Evolutionary conservation across 2,888 invertebrate species (phyloP).

Genomic region (Platynereis dumerilii): DNA sequence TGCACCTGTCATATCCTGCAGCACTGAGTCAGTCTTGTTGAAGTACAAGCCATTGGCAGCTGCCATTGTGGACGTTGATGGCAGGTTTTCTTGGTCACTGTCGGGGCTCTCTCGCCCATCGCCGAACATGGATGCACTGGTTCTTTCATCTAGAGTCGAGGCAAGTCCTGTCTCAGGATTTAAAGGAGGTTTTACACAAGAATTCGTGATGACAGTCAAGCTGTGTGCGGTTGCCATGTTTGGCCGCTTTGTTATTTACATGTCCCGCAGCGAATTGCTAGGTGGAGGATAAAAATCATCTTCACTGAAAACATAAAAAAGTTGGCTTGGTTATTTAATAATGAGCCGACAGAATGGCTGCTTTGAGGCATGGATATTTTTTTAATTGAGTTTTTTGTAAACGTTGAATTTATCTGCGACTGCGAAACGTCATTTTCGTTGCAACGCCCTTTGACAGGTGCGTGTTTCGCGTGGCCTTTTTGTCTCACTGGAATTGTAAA

Average conservation of each 20-base stretch:
- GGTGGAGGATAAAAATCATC: no score
- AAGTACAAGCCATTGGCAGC: slow-evolving; percentile 3
- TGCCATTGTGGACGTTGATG: neutral
- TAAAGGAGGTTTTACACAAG: slow-evolving; percentile 54
- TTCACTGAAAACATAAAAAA: no score
- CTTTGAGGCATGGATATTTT: no score
- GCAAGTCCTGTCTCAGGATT: slow-evolving; percentile 50
- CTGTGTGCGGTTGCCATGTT: slow-evolving; percentile 60
- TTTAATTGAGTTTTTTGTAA: no score
- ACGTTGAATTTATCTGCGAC: no score
- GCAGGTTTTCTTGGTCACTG: slow-evolving; percentile 6
- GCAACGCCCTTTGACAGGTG: no score
- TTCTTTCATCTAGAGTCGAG: slow-evolving; percentile 43
- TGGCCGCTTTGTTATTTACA: slow-evolving; percentile 18
- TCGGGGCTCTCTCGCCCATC: slow-evolving; percentile 9
- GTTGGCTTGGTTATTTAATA: no score
- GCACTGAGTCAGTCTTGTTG: slow-evolving; percentile 17
- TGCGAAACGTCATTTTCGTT: no score
- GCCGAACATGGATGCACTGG: slow-evolving; percentile 6
- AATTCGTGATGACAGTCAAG: slow-evolving; percentile 55
- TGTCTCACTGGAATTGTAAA: no score
- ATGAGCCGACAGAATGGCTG: no score
- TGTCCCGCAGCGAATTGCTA: no score
- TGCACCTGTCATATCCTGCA: slow-evolving; percentile 18
- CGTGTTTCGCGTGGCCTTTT: no score